Evolutionary conservation across 1,140 invertebrate genomes (phyloP), one percentile per base, ranked within the genome.

Genomic region (Drosophila tropicalis): DNA sequence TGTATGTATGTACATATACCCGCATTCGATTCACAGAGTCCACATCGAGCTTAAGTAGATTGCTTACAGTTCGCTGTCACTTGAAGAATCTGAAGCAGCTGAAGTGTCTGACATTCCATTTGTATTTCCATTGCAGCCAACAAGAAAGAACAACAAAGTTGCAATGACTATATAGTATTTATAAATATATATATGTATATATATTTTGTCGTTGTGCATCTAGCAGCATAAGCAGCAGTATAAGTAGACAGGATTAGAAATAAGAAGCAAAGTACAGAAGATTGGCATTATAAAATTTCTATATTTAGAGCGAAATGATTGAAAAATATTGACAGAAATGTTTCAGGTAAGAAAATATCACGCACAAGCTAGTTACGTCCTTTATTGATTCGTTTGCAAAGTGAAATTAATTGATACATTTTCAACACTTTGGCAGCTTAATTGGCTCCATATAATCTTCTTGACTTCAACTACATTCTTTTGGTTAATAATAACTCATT

Each of bases 51-150:
- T 22, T 51, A 51, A 51, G 44, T 12, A 51, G 10, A 51, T 51
- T 51, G 44, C 44, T 51, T 51, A 19, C 19, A 51, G 44, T 51
- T 22, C 5, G 44, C 44, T 19, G 17, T 22, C 44, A 22, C 15
- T 51, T 10, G 7, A 51, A 22, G 44, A 51, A 51, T 19, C 7
- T 3, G 9, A 51, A 51, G 17, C 12, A 51, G 19, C 44, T 19
- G 44, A 51, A 51, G 44, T 51, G 44, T 9, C 17, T 22, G 44
- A 19, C 44, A 51, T 51, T 51, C 44, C 44, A 51, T 47, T 47
- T 47, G 17, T 47, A 15, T 17, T 19, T 19, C 9, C 17, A 15
- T 12, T 39, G 36, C 10, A 22, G 22, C 22, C 22, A 25, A 25
- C 22, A 4, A 3, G 22, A 25, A 25, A 25, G 22, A 22, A 51